phyloP scores from a whole-genome alignment of 2,888 invertebrate genomes.

The Minunthozetes semirufus region DNA sequence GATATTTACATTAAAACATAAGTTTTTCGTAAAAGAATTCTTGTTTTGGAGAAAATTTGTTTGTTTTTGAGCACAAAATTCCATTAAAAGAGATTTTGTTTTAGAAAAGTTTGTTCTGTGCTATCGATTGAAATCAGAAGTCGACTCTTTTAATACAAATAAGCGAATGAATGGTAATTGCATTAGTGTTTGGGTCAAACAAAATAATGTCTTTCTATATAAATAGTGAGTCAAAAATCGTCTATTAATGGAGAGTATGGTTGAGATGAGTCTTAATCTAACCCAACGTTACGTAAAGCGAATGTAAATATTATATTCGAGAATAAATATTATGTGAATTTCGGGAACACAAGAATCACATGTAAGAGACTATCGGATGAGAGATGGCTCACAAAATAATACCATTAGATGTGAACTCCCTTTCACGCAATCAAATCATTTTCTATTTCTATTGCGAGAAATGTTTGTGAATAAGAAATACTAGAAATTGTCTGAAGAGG shows the following conservation, averaged over 20 bases:
- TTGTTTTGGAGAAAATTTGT: too few relatives aligned
- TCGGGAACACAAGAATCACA: not conserved
- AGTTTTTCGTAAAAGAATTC: too few relatives aligned
- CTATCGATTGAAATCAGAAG: not conserved
- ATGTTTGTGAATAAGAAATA: conserved; percentile 7
- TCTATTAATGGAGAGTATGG: not conserved
- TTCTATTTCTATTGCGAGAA: not conserved
- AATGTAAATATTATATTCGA: not conserved
- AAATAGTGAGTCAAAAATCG: not conserved
- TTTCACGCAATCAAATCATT: conserved; percentile 26
- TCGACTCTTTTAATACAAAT: conserved; percentile 15
- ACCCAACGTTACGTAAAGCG: not conserved
- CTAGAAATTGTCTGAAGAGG: not conserved
- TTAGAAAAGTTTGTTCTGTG: not conserved
- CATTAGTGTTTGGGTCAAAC: conserved; percentile 11
- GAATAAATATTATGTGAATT: not conserved
- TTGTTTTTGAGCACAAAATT: not conserved
- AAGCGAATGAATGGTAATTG: conserved; percentile 12
- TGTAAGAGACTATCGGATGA: not conserved
- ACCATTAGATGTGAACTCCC: conserved; percentile 13
- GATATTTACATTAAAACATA: too few relatives aligned
- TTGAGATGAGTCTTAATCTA: not conserved
- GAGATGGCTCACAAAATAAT: not conserved
- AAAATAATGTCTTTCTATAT: conserved; percentile 6
- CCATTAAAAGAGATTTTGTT: not conserved